Base-by-base conservation (phyloP, 2,797 vertebrate species). In the Danionella dracula region DNA sequence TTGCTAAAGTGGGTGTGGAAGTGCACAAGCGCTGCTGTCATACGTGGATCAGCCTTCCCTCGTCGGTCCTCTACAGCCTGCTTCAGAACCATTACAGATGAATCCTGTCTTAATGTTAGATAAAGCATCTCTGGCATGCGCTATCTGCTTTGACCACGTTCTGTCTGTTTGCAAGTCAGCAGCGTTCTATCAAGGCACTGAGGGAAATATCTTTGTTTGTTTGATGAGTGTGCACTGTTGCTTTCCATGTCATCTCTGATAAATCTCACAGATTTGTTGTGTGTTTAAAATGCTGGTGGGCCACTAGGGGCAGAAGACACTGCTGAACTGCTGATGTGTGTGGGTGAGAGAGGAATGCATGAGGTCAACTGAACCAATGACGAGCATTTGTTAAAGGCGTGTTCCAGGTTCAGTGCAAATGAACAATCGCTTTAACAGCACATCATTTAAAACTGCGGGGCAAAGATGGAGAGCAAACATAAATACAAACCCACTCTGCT, bases 271-370 rank as follows among this genome's bases (percentile, higher is more conserved):
- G 49, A 17, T 45, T 34, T 38, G 51, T 50, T 38, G 20, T 49
- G 40, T 13, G 31, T 34, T 57, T 15, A 50, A 35, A 9, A 34
- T 11, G 5, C 40, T 29, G 6, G 16, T 7, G 8, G 41, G 4
- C 73, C 70, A 75, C 70, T 75, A 69, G 70, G 61, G 73, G 73
- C 73, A 75, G 61, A 69, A 66, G 73, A 57, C 32, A 27, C 69
- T 72, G 46, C 40, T 42, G 68, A 68, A 68, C 53, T 15, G 12
- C 15, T 48, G 19, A n/a, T 48, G 37, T 15, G 41, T 23, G 44
- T 11, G 53, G 41, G 12, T 9, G 35, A n/a, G n/a, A n/a, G n/a
- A n/a, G n/a, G n/a, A n/a, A n/a, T n/a, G n/a, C n/a, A n/a, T n/a
- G n/a, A n/a, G n/a, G n/a, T n/a, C n/a, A n/a, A n/a, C n/a, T n/a